These are phyloP conservation scores for Ooceraea biroi DNA, from an alignment of 1,140 invertebrate genomes.

Conservation along the genomic window DNA sequence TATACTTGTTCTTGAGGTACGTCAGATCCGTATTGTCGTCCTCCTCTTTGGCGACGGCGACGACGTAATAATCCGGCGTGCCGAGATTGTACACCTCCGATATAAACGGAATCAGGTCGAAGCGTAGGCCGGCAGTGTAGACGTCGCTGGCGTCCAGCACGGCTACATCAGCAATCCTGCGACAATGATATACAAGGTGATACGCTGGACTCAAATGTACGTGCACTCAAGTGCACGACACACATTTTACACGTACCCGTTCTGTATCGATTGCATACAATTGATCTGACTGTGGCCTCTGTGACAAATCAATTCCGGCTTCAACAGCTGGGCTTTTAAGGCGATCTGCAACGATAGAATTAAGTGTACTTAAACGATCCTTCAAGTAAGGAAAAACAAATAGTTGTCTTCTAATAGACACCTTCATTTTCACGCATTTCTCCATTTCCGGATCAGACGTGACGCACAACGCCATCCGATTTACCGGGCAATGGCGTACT, in stretches of 20 bases:
- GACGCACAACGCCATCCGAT: constrained; percentile 94
- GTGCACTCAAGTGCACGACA: not conserved
- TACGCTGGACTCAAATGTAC: too few relatives aligned
- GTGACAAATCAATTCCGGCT: constrained; percentile 95
- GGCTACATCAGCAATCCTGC: constrained; percentile 92
- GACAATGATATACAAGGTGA: not conserved
- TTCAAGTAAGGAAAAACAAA: not conserved
- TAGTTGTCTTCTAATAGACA: constrained; percentile 79
- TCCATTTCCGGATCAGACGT: constrained; percentile 95
- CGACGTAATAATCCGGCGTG: constrained; percentile 96
- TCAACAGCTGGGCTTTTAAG: constrained; percentile 94
- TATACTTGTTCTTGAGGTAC: constrained; percentile 94
- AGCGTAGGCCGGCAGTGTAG: constrained; percentile 94
- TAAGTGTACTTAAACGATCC: constrained; percentile 28
- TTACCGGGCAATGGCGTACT: constrained; percentile 93
- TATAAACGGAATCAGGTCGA: constrained; percentile 94
- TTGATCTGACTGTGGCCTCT: constrained; percentile 94
- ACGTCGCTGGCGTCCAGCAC: constrained; percentile 97
- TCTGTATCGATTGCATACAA: constrained; percentile 94
- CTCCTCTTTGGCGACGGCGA: constrained; percentile 96
- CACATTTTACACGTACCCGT: constrained; percentile 86
- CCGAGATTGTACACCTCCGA: constrained; percentile 95
- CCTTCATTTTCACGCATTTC: constrained; percentile 98
- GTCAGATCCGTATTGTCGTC: constrained; percentile 95
- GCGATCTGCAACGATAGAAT: constrained; percentile 89